Evolutionary conservation across 1,140 invertebrate genomes (phyloP).

Genomic region (Eupeodes corollae): DNA sequence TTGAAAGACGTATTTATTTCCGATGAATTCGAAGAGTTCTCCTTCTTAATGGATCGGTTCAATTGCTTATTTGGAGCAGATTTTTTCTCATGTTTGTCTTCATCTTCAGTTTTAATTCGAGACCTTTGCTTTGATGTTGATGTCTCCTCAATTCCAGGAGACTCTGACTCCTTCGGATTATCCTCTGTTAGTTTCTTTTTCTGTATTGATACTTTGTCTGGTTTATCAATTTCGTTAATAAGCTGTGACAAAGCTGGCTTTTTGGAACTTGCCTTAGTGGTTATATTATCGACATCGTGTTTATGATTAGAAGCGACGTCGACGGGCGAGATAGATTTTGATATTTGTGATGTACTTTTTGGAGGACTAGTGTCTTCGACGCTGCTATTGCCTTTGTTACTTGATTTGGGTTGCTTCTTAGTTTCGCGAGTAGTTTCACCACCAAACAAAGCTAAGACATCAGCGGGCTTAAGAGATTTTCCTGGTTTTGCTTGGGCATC

Average conservation of each 20-base stretch:
- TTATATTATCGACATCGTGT: no score
- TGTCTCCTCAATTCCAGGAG: slow-evolving; percentile 26
- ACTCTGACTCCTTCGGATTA: slow-evolving; percentile 10
- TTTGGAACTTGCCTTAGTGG: no score
- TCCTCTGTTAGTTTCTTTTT: no score
- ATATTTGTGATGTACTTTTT: not conserved
- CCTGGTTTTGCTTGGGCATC: slow-evolving; percentile 13
- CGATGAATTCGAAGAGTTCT: slow-evolving; percentile 6
- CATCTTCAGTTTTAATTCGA: not conserved
- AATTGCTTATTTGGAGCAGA: not conserved
- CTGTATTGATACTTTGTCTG: no score
- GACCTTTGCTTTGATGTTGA: slow-evolving; percentile 4
- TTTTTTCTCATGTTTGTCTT: slow-evolving; percentile 2
- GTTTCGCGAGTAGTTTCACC: slow-evolving; percentile 25
- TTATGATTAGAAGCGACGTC: no score
- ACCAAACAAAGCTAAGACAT: slow-evolving; percentile 24
- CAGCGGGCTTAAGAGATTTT: slow-evolving; percentile 13
- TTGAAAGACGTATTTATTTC: slow-evolving; percentile 9
- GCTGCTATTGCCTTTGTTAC: slow-evolving; percentile 18
- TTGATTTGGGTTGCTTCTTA: slow-evolving; percentile 13
- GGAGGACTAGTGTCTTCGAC: not conserved
- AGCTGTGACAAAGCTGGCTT: no score
- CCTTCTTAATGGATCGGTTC: not conserved
- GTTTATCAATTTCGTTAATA: no score
- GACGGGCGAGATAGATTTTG: no score